A percentile compares a stretch with the other conserved stretches of the same genome.
These are phyloP conservation scores for Propithecus deckenii DNA, from an alignment of 2,797 vertebrate species.

Conservation along the genomic window DNA sequence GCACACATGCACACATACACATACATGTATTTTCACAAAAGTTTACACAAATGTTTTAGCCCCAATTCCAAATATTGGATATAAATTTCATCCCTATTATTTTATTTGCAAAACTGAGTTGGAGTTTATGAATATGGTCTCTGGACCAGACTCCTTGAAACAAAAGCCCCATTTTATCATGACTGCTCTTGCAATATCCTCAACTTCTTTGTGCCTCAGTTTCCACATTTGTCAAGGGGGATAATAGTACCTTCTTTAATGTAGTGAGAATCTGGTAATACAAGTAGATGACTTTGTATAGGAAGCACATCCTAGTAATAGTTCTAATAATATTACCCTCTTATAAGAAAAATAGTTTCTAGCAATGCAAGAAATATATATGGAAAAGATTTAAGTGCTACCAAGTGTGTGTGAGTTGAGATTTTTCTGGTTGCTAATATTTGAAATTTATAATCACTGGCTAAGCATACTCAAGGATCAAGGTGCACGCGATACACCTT, in stretches of 20 bases:
- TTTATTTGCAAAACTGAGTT: neutral
- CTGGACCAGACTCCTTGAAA: neutral
- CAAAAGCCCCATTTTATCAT: neutral
- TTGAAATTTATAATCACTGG: neutral
- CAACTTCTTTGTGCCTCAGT: neutral
- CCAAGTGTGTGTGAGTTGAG: neutral
- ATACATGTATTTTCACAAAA: neutral
- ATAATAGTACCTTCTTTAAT: neutral
- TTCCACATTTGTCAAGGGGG: neutral
- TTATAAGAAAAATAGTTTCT: neutral
- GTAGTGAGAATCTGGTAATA: neutral
- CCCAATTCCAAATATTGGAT: neutral
- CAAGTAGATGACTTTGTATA: neutral
- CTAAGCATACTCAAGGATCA: neutral
- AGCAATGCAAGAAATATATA: neutral
- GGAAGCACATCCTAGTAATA: neutral
- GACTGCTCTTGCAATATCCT: neutral
- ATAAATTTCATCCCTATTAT: neutral
- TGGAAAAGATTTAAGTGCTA: neutral
- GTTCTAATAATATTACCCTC: neutral
- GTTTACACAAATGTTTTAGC: neutral
- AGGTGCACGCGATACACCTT: accelerated
- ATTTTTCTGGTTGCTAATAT: neutral
- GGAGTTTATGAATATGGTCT: neutral
- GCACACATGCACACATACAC: neutral